Conservation (phyloP, 1,140 invertebrate genomes). For the Drosophila murphyi region DNA sequence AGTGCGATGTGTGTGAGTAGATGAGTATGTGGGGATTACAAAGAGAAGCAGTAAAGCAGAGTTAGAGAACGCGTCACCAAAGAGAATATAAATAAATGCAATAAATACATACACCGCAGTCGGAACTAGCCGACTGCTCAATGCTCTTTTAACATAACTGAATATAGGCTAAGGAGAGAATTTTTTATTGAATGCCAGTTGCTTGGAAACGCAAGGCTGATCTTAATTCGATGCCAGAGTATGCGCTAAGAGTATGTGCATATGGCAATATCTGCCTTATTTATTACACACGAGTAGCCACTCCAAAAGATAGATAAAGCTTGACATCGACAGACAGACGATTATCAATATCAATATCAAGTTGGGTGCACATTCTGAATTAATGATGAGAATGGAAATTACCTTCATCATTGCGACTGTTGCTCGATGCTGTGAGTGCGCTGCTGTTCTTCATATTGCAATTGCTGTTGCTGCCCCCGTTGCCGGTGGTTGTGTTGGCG, state of each 20-base stretch:
- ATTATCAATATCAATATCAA: neutral
- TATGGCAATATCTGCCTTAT: too few relatives aligned
- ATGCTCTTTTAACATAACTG: neutral
- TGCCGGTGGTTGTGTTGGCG: constrained; percentile 42
- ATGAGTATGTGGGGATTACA: constrained; percentile 19
- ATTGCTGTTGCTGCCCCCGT: constrained; percentile 19
- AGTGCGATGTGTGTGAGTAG: constrained; percentile 33
- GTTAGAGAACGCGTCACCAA: constrained; percentile 55
- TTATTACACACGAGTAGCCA: too few relatives aligned
- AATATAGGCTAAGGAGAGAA: too few relatives aligned
- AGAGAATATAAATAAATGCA: neutral
- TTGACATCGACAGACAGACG: neutral
- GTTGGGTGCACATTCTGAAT: neutral
- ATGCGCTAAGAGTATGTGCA: too few relatives aligned
- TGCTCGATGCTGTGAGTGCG: neutral
- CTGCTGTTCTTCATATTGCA: neutral
- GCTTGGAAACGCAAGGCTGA: too few relatives aligned
- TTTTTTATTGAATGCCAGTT: too few relatives aligned
- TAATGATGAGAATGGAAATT: neutral
- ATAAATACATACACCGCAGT: neutral
- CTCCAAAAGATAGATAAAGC: too few relatives aligned
- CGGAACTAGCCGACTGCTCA: neutral
- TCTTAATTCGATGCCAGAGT: too few relatives aligned
- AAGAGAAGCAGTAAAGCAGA: constrained; percentile 39
- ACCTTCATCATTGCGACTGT: constrained; percentile 80